phyloP scores from a whole-genome alignment of 2,888 invertebrate species.

The Eupithecia pulchellata region DNA sequence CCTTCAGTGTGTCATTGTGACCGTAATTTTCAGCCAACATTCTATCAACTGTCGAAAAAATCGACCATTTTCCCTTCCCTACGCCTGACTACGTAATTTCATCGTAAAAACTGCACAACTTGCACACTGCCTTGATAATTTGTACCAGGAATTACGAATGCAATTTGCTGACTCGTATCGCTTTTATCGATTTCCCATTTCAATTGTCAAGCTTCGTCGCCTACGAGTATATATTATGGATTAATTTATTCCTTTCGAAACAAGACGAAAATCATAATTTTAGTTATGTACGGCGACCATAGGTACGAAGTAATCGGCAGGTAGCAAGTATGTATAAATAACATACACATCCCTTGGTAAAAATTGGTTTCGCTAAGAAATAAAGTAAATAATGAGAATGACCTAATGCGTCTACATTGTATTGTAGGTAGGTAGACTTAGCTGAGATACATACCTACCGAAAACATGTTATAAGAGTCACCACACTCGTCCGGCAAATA shows the following conservation, averaged over 20 bases:
- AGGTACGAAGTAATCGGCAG: not conserved
- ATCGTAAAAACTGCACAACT: conserved; percentile 22
- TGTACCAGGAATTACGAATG: conserved; percentile 20
- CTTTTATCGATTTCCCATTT: conserved; percentile 5
- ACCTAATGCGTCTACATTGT: too few relatives aligned
- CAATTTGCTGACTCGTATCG: conserved; percentile 9
- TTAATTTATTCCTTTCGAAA: not conserved
- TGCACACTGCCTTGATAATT: conserved; percentile 16
- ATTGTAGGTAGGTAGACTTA: too few relatives aligned
- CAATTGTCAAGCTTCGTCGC: not conserved
- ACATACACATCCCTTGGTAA: not conserved
- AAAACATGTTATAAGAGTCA: too few relatives aligned
- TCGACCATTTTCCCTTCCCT: not conserved
- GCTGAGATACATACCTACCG: too few relatives aligned
- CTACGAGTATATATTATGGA: not conserved
- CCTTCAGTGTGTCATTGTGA: too few relatives aligned
- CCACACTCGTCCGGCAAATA: too few relatives aligned
- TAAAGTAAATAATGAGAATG: too few relatives aligned
- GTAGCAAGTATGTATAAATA: not conserved
- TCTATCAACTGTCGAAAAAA: not conserved
- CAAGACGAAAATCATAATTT: not conserved
- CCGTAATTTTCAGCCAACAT: too few relatives aligned
- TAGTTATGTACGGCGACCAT: too few relatives aligned
- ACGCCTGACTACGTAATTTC: not conserved
- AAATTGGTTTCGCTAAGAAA: not conserved